A percentile compares a stretch with the other conserved stretches of the same genome.
These are phyloP conservation scores for Odontothrips loti DNA, from an alignment of 2,888 invertebrate genomes.

Conservation along the genomic window DNA sequence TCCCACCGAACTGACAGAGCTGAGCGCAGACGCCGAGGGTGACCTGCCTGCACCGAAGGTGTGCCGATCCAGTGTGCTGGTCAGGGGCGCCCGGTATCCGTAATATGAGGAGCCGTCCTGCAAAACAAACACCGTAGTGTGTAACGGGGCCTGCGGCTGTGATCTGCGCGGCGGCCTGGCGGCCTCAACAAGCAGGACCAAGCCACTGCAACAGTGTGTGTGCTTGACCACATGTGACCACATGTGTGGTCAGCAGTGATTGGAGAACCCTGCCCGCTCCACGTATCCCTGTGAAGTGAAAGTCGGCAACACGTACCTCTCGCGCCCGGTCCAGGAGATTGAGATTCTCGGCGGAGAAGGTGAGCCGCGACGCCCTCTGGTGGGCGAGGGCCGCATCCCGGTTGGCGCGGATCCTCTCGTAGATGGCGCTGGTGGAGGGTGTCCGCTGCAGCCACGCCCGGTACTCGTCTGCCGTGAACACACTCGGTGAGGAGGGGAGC, in stretches of 20 bases:
- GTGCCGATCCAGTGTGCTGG: conserved; percentile 64
- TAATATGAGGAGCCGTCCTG: conserved; percentile 49
- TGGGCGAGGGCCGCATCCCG: conserved; percentile 62
- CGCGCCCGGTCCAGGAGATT: conserved; percentile 48
- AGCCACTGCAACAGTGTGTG: too few species aligned
- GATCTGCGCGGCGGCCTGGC: too few species aligned
- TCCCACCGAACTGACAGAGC: conserved; percentile 44
- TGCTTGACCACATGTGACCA: too few species aligned
- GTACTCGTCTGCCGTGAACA: conserved; percentile 89
- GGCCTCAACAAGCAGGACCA: too few species aligned
- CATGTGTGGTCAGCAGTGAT: too few species aligned
- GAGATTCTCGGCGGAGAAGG: conserved; percentile 89
- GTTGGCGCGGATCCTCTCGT: conserved; percentile 81
- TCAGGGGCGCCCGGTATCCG: conserved; percentile 64
- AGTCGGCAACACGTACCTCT: conserved; percentile 73
- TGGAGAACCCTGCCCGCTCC: too few species aligned
- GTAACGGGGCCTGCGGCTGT: not conserved
- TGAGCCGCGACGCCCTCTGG: conserved; percentile 69
- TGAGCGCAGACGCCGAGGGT: conserved; percentile 60
- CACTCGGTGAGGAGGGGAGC: conserved; percentile 51
- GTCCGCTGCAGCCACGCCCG: conserved; percentile 87
- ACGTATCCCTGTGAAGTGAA: too few species aligned
- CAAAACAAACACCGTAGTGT: not conserved
- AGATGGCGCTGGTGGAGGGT: conserved; percentile 80
- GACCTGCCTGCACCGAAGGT: conserved; percentile 53